Percentiles rank a stretch among this genome's conserved stretches.
These are phyloP conservation scores for Pseudomyrmex gracilis DNA, from an alignment of 1,140 invertebrate species.

Conservation along the genomic window DNA sequence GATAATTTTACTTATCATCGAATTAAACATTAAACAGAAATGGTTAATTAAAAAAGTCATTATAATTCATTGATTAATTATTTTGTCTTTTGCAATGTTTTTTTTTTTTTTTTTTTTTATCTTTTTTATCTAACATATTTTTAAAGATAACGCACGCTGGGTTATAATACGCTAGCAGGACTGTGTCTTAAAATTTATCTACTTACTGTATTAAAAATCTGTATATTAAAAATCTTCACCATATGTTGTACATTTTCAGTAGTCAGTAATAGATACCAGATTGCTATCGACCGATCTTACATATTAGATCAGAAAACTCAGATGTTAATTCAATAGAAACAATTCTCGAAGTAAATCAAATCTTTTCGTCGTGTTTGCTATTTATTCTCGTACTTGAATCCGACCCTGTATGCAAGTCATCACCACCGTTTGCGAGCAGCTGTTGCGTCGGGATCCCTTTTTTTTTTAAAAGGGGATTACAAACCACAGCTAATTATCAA, in stretches of 20 bases:
- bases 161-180: not conserved
- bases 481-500: not conserved
- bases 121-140: not conserved
- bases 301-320: not conserved
- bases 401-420: not conserved
- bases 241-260: too few relatives aligned
- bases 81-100: constrained; percentile 19
- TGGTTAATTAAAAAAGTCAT: not conserved
- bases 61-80: not conserved
- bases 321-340: not conserved
- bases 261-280: not conserved
- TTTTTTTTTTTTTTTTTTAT: not conserved
- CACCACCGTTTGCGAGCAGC: not conserved
- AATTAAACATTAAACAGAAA: not conserved
- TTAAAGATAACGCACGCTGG: not conserved
- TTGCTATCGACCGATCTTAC: not conserved
- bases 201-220: too few relatives aligned
- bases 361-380: not conserved
- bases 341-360: not conserved
- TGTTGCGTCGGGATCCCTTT: not conserved
- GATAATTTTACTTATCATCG: constrained; percentile 36
- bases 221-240: too few relatives aligned
- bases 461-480: not conserved
- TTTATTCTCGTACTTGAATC: not conserved
- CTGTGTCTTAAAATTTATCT: not conserved